phyloP scores from a whole-genome alignment of 2,113 vertebrate species.

The Aptenodytes patagonicus region DNA sequence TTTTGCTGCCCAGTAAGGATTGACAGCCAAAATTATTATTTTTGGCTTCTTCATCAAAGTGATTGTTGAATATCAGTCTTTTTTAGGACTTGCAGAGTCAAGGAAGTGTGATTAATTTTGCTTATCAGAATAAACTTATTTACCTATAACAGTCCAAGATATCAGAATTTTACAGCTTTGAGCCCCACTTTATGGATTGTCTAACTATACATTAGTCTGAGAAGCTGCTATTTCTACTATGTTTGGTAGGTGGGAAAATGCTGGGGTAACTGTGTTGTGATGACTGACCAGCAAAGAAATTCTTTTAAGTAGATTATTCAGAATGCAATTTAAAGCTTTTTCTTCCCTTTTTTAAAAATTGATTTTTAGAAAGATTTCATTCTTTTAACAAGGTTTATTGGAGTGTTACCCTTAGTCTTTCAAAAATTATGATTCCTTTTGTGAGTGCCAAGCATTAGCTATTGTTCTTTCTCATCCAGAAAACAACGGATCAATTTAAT shows the following conservation, averaged over 20 bases:
- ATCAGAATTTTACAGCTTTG: background rate
- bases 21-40: background rate
- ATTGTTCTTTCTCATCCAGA: background rate
- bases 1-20: background rate
- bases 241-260: background rate
- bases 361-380: background rate
- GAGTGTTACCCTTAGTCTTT: background rate
- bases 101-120: background rate
- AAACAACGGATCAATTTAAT: conserved; percentile 1
- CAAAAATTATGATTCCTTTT: background rate
- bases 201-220: background rate
- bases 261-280: background rate
- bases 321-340: background rate
- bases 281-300: background rate
- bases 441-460: background rate
- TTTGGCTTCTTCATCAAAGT: background rate
- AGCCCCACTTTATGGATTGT: background rate
- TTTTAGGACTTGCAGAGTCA: background rate
- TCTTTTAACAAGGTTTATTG: background rate
- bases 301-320: background rate
- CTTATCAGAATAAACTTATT: background rate
- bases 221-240: background rate
- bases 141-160: background rate
- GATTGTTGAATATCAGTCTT: background rate
- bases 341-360: background rate